Evolutionary conservation across 2,113 vertebrate species (phyloP).

Genomic region (Aegithalos caudatus): DNA sequence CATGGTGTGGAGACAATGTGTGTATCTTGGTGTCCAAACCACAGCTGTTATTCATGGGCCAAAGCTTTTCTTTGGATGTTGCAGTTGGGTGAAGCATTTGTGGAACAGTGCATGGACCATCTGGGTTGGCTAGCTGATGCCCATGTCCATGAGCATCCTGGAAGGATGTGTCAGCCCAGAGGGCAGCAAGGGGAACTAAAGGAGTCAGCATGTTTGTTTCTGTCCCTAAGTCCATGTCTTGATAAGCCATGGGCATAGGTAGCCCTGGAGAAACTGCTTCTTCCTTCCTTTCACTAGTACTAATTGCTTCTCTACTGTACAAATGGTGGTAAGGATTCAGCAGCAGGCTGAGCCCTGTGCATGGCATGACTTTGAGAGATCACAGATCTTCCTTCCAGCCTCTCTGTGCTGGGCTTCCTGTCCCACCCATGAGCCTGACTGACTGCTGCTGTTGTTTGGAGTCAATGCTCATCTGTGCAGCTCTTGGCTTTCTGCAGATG

Average conservation of each 20-base stretch:
- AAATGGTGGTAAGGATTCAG: not conserved
- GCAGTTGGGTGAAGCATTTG: not conserved
- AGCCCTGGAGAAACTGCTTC: not conserved
- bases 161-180: fast-evolving
- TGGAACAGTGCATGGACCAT: fast-evolving
- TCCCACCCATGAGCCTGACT: not conserved
- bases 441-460: not conserved
- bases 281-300: not conserved
- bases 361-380: not conserved
- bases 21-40: not conserved
- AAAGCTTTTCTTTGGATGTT: not conserved
- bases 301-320: not conserved
- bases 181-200: not conserved
- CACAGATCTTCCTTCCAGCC: not conserved
- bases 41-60: fast-evolving
- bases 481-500: not conserved
- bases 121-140: not conserved
- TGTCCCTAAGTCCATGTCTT: not conserved
- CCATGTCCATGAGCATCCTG: not conserved
- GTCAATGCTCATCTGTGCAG: not conserved
- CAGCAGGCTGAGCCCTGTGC: not conserved
- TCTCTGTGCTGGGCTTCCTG: not conserved
- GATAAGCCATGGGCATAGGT: not conserved
- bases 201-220: not conserved
- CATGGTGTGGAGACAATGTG: fast-evolving